Conservation (phyloP, 2,113 vertebrate genomes). For the Gorilla gorilla region DNA sequence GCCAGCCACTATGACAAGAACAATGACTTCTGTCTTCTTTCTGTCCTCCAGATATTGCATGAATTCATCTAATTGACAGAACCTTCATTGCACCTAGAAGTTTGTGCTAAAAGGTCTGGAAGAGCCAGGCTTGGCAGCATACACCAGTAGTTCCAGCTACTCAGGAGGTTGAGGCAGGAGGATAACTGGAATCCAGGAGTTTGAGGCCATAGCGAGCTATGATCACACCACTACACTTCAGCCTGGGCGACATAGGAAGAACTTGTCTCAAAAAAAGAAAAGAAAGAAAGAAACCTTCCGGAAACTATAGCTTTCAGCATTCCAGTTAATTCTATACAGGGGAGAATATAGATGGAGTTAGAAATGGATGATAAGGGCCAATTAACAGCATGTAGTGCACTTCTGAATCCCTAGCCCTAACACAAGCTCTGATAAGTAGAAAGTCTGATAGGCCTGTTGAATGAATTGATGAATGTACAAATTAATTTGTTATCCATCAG, state of each 20-base stretch:
- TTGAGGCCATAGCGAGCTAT: neutral
- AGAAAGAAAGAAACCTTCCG: neutral
- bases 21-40: neutral
- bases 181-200: neutral
- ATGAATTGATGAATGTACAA: neutral
- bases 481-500: neutral
- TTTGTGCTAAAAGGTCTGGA: neutral
- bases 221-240: neutral
- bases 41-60: neutral
- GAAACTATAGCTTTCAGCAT: neutral
- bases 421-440: neutral
- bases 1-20: neutral
- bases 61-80: neutral
- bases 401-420: neutral
- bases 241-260: neutral
- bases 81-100: neutral
- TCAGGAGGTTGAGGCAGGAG: neutral
- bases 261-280: neutral
- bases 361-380: neutral
- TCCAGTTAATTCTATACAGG: neutral
- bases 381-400: neutral
- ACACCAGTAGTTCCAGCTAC: neutral
- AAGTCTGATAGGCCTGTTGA: neutral
- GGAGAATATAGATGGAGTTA: neutral
- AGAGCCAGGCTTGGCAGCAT: neutral